Base-by-base conservation (phyloP, 2,888 invertebrate species). In the Scaptomyza flava region DNA sequence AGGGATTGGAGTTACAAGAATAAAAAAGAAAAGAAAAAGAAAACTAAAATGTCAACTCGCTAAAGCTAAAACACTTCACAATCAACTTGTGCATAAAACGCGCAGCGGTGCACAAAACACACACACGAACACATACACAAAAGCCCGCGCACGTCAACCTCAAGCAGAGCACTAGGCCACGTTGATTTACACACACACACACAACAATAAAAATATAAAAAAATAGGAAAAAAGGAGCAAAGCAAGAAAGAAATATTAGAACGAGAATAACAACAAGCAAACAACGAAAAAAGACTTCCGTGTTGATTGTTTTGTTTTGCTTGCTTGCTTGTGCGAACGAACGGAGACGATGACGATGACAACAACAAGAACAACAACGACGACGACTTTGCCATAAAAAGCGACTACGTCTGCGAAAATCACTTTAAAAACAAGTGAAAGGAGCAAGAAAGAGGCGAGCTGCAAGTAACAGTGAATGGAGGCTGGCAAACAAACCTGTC, bases 351-450 rank as follows among this genome's bases (percentile, higher is more conserved):
- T 62, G 59, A 77, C 66, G 60, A 43, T 68, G 54, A 72, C 17
- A 17, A 17, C 17, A 17, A 17, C 17, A 17, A n/a, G n/a, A n/a
- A 17, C 17, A 1, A 1, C 17, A 17, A 17, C 66, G 69, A 57
- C 69, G 60, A 47, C 12, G 23, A 48, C 33, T 12, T 72, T 78
- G 86, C 84, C 81, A 86, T 82, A 82, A 82, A 81, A 82, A 82
- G 71, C 60, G 76, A 78, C 87, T 76, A 81, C 78, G 81, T 80
- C 86, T 75, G 86, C 83, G 76, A 79, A 81, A 86, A 83, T 79
- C 81, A 70, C 77, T 86, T 83, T 83, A 86, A 86, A 83, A 86
- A 73, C 81, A 83, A 86, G 87, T 83, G 79, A 84, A 82, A 83
- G 81, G 79, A 71, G 76, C 62, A 68, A 31, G 60, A 56, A 48